phyloP scores from a whole-genome alignment of 2,888 invertebrate genomes.

The Parelbella ahira region DNA sequence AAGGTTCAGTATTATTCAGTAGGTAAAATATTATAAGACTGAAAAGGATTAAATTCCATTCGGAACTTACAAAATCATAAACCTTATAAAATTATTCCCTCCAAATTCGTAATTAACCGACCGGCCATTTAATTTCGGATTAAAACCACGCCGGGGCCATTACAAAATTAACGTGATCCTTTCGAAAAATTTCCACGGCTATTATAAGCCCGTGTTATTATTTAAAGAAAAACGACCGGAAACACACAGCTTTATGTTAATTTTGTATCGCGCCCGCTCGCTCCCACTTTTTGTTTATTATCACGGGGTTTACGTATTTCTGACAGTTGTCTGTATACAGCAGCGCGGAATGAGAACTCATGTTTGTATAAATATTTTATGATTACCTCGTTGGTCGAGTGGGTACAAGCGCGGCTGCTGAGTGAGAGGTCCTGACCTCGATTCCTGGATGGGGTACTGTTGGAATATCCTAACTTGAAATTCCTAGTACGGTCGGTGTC shows the following conservation, averaged over 20 bases:
- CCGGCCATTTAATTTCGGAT: constrained; percentile 30
- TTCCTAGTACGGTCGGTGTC: too few species aligned
- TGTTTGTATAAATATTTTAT: too few species aligned
- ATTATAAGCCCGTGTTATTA: constrained; percentile 28
- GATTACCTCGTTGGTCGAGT: too few species aligned
- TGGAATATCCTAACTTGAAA: too few species aligned
- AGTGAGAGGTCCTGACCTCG: too few species aligned
- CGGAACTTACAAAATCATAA: constrained; percentile 27
- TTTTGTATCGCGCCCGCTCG: constrained; percentile 36
- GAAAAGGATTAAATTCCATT: constrained; percentile 7
- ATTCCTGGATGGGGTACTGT: too few species aligned
- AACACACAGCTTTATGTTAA: constrained; percentile 31
- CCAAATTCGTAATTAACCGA: constrained; percentile 34
- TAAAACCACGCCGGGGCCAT: constrained; percentile 24
- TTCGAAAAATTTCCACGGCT: constrained; percentile 25
- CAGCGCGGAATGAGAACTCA: background rate
- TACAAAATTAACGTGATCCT: constrained; percentile 28
- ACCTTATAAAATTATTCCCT: constrained; percentile 34
- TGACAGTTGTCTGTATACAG: background rate
- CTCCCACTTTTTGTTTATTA: constrained; percentile 44
- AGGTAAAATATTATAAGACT: too few species aligned
- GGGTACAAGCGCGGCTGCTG: too few species aligned
- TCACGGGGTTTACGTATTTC: constrained; percentile 41
- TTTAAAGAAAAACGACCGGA: constrained; percentile 28
- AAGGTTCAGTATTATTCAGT: too few species aligned